phyloP scores from a whole-genome alignment of 2,113 vertebrate species.

The Mustela lutreola region DNA sequence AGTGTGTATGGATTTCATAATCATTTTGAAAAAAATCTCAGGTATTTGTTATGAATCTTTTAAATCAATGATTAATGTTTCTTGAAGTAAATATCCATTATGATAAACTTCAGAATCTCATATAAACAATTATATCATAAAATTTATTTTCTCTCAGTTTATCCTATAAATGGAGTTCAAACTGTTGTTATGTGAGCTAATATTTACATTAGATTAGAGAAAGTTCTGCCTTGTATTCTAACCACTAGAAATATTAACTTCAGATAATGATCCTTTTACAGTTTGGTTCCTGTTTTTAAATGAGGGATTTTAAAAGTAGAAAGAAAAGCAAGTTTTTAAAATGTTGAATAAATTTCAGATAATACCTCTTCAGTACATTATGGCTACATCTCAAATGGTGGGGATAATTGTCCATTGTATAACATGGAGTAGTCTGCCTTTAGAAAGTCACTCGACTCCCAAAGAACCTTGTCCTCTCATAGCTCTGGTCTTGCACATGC shows the following conservation, averaged over 20 bases:
- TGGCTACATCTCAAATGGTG: not conserved
- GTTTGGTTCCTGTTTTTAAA: not conserved
- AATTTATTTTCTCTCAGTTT: not conserved
- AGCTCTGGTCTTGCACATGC: not conserved
- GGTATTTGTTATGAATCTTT: not conserved
- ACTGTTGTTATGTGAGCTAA: not conserved
- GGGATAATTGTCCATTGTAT: not conserved
- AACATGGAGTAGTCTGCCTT: not conserved
- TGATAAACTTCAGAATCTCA: not conserved
- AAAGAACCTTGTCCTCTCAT: not conserved
- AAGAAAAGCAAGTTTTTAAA: not conserved
- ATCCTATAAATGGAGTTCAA: not conserved
- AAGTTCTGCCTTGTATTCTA: not conserved
- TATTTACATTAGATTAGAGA: not conserved
- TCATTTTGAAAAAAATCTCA: not conserved
- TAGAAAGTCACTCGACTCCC: not conserved
- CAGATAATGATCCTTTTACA: not conserved
- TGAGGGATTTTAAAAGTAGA: not conserved
- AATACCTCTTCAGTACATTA: not conserved
- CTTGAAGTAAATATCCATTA: not conserved
- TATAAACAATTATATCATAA: not conserved
- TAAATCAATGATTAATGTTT: not conserved
- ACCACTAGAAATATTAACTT: not conserved
- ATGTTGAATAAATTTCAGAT: not conserved
- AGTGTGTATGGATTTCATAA: not conserved